These are phyloP conservation scores for Lordiphosa collinella DNA, from an alignment of 1,140 invertebrate species.

Conservation along the genomic window DNA sequence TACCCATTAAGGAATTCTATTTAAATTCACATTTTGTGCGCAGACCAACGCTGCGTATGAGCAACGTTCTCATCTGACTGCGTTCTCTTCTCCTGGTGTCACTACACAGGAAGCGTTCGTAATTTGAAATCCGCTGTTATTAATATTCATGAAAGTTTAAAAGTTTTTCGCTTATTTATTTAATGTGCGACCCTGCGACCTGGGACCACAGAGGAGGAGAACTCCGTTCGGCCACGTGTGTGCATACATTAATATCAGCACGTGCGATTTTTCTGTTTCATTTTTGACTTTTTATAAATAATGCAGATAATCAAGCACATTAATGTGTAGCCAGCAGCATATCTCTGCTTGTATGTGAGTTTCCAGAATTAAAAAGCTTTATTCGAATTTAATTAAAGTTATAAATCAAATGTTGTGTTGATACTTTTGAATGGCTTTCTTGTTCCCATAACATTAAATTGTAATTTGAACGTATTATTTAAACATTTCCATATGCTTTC, in stretches of 20 bases:
- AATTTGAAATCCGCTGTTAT: conserved; percentile 47
- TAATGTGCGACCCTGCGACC: conserved; percentile 21
- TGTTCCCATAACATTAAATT: conserved; percentile 30
- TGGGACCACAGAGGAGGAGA: conserved; percentile 1
- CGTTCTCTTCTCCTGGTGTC: neutral
- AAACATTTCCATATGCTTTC: conserved; percentile 26
- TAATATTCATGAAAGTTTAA: conserved; percentile 61
- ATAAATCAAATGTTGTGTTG: conserved; percentile 22
- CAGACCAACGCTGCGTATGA: conserved; percentile 33
- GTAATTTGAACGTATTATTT: conserved; percentile 44
- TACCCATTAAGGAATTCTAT: conserved; percentile 60
- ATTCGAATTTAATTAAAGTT: conserved; percentile 48
- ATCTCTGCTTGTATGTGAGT: neutral
- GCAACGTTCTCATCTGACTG: conserved; percentile 19
- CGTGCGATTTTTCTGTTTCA: conserved; percentile 26
- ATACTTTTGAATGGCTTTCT: conserved; percentile 23
- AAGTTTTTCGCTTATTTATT: conserved; percentile 59
- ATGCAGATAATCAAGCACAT: conserved; percentile 42
- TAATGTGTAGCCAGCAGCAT: conserved; percentile 10
- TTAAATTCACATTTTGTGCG: conserved; percentile 52
- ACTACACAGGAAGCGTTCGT: conserved; percentile 9
- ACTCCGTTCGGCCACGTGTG: conserved; percentile 14
- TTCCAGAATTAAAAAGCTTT: conserved; percentile 22
- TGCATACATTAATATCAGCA: conserved; percentile 44
- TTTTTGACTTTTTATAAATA: conserved; percentile 36